phyloP scores from a whole-genome alignment of 2,797 vertebrate species.

The Hydrophis major region DNA sequence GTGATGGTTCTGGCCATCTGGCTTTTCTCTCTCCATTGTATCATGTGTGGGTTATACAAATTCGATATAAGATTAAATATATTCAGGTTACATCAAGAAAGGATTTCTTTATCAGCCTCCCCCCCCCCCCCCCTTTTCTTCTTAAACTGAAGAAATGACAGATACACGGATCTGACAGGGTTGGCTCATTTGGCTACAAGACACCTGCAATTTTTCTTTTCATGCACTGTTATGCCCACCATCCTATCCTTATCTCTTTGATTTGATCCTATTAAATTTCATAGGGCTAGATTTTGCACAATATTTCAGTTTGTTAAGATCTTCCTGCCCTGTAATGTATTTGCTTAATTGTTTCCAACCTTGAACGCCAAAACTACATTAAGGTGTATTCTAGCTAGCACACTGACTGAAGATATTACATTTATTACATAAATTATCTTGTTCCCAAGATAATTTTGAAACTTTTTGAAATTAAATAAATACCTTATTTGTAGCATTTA shows the following conservation, averaged over 20 bases:
- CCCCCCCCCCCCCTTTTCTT: too few species aligned
- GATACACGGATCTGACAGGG: too few species aligned
- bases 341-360: not conserved
- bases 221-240: not conserved
- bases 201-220: not conserved
- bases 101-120: too few species aligned
- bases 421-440: not conserved
- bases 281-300: not conserved
- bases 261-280: not conserved
- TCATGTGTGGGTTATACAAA: too few species aligned
- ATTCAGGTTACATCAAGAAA: too few species aligned
- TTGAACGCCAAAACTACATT: not conserved
- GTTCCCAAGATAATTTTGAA: not conserved
- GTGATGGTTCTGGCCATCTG: too few species aligned
- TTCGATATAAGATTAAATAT: too few species aligned
- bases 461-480: not conserved
- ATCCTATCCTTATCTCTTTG: not conserved
- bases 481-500: constrained; percentile 85
- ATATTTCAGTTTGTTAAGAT: not conserved
- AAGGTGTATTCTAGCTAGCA: not conserved
- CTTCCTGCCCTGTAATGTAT: not conserved
- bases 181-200: not conserved
- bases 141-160: too few species aligned
- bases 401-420: not conserved
- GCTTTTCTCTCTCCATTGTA: too few species aligned